phyloP scores from a whole-genome alignment of 2,113 vertebrate genomes.

The Myiozetetes cayanensis region DNA sequence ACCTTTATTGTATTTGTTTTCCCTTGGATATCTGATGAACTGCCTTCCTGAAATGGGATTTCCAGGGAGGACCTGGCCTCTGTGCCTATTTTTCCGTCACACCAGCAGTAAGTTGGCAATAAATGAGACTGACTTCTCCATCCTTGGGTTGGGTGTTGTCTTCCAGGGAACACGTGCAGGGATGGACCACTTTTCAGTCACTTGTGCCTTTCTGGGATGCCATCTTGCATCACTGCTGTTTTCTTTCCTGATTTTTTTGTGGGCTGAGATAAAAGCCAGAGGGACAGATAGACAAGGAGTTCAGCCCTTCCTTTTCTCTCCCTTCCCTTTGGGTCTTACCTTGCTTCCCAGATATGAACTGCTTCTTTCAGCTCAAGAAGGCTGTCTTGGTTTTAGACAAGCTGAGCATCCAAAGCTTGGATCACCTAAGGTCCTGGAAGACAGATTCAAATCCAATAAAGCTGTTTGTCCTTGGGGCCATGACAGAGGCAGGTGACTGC shows the following conservation, averaged over 20 bases:
- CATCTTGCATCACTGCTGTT: not conserved
- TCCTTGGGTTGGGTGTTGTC: not conserved
- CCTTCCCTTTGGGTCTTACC: not conserved
- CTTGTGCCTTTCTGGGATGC: not conserved
- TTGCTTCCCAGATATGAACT: not conserved
- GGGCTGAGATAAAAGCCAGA: not conserved
- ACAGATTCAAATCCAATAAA: not conserved
- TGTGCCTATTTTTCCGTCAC: not conserved
- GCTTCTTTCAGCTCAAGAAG: not conserved
- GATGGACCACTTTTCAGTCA: not conserved
- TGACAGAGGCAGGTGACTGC: not conserved
- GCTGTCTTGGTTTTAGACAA: not conserved
- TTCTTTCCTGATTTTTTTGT: not conserved
- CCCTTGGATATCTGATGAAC: not conserved
- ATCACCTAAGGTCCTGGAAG: not conserved
- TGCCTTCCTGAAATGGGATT: not conserved
- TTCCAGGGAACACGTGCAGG: fast-evolving
- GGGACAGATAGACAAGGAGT: not conserved
- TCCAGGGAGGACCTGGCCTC: not conserved
- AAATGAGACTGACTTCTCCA: not conserved
- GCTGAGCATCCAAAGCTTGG: not conserved
- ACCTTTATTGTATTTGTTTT: not conserved
- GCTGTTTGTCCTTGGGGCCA: not conserved
- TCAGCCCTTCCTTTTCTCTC: not conserved
- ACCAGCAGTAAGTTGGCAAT: not conserved